Evolutionary conservation across 2,797 vertebrate species (phyloP), one percentile per base, ranked within the genome.

Genomic region (Pachyuromys duprasi): DNA sequence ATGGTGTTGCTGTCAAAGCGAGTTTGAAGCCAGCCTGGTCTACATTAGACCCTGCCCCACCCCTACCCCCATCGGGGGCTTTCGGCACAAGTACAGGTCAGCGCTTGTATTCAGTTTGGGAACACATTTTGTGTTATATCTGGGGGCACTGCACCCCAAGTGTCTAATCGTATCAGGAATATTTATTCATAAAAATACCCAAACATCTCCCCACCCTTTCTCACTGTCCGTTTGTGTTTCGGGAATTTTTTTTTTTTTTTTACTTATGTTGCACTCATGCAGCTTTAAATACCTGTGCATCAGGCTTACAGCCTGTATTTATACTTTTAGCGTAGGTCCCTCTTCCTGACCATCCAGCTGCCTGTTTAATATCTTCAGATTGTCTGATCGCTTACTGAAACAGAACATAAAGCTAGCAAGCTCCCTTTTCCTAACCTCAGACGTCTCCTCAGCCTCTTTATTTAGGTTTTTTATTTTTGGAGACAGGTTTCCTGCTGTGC

Each of bases 221-320:
- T 60, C 33, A 74, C 42, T 53, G 78, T 93, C 55, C 45, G 31
- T 91, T 86, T 87, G 17, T 86, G 17, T 86, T 92, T 93, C 53
- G 45, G 26, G n/a, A 2, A 33, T 93, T 91, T 84, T 92, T 76
- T 39, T 92, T 76, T 39, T 22, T 63, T 65, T 91, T 94, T 88
- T 36, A 67, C 76, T 93, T 31, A 26, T 60, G 80, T 15, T 92
- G 18, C 57, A 67, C 20, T 91, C 63, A 49, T 53, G 28, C 13
- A 84, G 57, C 76, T 90, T 79, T 90, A 82, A 82, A 75, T 80
- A 65, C 4, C 12, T 57, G 0, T 24, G 3, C 79, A 12, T 70
- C 65, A 91, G n/a, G 55, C 49, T 67, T 83, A 57, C 55, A 90
- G 45, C 18, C 26, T 31, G 4, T 84, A 5, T 87, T 86, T 80